Percentiles rank a stretch among this genome's conserved stretches.
Conservation (phyloP, 2,888 invertebrate genomes). For the Epinotia demarniana region DNA sequence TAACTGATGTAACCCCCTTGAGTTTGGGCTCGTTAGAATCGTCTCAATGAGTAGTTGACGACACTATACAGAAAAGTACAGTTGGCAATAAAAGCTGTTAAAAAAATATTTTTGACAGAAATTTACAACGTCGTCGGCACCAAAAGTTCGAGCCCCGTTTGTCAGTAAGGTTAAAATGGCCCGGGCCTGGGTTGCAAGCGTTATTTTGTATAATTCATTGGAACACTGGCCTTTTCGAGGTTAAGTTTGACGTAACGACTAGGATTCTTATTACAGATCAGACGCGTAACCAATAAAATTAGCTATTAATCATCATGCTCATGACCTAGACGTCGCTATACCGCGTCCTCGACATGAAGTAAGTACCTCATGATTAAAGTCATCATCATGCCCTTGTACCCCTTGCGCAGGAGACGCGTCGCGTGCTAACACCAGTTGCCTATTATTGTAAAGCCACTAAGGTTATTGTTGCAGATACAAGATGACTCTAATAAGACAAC, state of each 20-base stretch:
- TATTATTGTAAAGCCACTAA: conserved; percentile 47
- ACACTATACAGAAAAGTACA: too few relatives aligned
- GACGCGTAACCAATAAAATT: conserved; percentile 14
- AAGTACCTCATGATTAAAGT: conserved; percentile 55
- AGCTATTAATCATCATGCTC: conserved; percentile 32
- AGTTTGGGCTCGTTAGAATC: too few relatives aligned
- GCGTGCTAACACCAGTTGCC: conserved; percentile 56
- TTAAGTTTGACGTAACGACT: neutral
- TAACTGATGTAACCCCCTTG: too few relatives aligned
- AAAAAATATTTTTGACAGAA: too few relatives aligned
- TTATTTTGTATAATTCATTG: neutral
- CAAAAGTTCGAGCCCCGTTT: too few relatives aligned
- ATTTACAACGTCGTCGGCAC: too few relatives aligned
- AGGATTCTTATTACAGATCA: neutral
- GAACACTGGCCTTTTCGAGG: neutral
- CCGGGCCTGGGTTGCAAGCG: too few relatives aligned
- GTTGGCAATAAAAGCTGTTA: too few relatives aligned
- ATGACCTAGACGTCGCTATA: conserved; percentile 40
- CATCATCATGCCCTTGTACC: conserved; percentile 71
- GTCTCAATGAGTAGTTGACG: too few relatives aligned
- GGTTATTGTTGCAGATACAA: conserved; percentile 62
- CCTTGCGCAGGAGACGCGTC: conserved; percentile 58
- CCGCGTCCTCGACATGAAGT: conserved; percentile 32
- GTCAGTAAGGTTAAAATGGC: too few relatives aligned
- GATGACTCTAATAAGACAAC: conserved; percentile 42